These are phyloP conservation scores for Ennomos quercinarius DNA, from an alignment of 2,888 invertebrate genomes.

Conservation along the genomic window DNA sequence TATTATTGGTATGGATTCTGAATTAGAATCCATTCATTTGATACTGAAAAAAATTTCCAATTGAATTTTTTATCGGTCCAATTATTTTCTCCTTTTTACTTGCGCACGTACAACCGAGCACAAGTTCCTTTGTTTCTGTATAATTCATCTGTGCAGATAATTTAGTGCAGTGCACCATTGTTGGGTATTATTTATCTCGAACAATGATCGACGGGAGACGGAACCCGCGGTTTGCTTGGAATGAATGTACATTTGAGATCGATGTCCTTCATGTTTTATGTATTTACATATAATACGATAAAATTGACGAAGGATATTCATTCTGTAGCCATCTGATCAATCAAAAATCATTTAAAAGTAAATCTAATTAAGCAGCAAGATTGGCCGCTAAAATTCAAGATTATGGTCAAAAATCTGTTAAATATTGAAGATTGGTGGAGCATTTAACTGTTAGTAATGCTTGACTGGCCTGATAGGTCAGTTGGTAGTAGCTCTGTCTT, in stretches of 20 bases:
- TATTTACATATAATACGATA: slow-evolving; percentile 6
- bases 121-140: slow-evolving; percentile 18
- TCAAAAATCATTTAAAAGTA: too few relatives aligned
- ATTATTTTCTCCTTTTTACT: slow-evolving; percentile 4
- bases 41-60: slow-evolving; percentile 3
- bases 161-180: slow-evolving; percentile 17
- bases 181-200: slow-evolving; percentile 23
- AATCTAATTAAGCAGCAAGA: too few relatives aligned
- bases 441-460: too few relatives aligned
- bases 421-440: too few relatives aligned
- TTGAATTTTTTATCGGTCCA: slow-evolving; percentile 4
- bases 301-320: too few relatives aligned
- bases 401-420: too few relatives aligned
- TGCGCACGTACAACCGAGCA: slow-evolving; percentile 10
- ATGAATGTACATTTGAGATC: slow-evolving; percentile 12
- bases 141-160: slow-evolving; percentile 25
- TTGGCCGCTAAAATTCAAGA: too few relatives aligned
- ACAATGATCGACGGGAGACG: slow-evolving; percentile 30
- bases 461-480: too few relatives aligned
- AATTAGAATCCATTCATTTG: too few relatives aligned
- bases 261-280: slow-evolving; percentile 25
- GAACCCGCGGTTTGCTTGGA: slow-evolving; percentile 4
- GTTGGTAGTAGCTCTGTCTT: too few relatives aligned
- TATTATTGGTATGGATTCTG: too few relatives aligned
- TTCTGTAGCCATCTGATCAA: too few relatives aligned